Evolutionary conservation across 2,797 vertebrate species (phyloP), one percentile per base, ranked within the genome.

Genomic region (Myiotriccus ornatus): DNA sequence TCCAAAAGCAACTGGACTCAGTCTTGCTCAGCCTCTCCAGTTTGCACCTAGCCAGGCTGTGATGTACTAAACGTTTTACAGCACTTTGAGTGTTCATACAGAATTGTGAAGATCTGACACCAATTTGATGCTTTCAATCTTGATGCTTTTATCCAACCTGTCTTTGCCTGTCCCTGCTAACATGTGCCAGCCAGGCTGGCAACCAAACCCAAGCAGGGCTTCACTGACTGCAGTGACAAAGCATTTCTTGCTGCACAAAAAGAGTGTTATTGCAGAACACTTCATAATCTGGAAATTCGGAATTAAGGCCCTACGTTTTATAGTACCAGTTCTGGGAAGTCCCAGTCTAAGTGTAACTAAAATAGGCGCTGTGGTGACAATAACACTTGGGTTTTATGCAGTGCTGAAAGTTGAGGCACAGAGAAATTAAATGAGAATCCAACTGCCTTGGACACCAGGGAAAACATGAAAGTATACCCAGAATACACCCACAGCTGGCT

Each of bases 311-410:
- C 59, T 53, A 17, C 2, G 2, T 86, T 93, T 86, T 60, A 69
- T 52, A 69, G 76, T 30, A 25, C 35, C 50, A 23, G 35, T 30
- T n/a, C 24, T 15, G 62, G 65, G 73, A 89, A 76, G 76, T 59
- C 70, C 87, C 69, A 13, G 55, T 8, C n/a, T n/a, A n/a, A n/a
- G 77, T 78, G 24, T 57, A 49, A 76, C 80, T 74, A 30, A 93
- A 92, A 44, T 12, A n/a, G 4, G 47, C 55, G 25, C 83, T 12
- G 0, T n/a, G 84, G 86, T 27, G 70, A 73, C 87, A 89, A 16
- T 91, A 84, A 88, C 69, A 49, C 62, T 73, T 78, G 82, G 52
- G 28, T 79, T 93, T 88, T 69, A 84, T 60, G 69, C 64, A 56
- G 1, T 12, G 70, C 85, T 93, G 87, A 46, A 90, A 92, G 65